Percentiles rank a stretch among this genome's conserved stretches.
phyloP scores from a whole-genome alignment of 2,113 vertebrate genomes.

The Alethe diademata region DNA sequence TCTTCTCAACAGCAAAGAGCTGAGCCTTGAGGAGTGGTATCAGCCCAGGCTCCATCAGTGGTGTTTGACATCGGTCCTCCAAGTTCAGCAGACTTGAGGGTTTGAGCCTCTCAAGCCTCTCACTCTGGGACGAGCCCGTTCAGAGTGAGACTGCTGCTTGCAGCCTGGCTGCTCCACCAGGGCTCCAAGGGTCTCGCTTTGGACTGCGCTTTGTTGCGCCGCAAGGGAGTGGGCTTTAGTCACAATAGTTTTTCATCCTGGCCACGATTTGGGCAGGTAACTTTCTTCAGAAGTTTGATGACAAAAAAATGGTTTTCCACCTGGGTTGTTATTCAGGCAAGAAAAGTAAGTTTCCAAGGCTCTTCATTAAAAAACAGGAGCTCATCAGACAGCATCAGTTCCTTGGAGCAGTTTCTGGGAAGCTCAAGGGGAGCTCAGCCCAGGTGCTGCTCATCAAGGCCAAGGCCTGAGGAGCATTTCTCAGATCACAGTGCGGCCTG shows the following conservation, averaged over 20 bases:
- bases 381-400: neutral
- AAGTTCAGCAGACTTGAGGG: neutral
- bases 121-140: neutral
- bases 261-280: neutral
- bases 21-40: neutral
- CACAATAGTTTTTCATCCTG: neutral
- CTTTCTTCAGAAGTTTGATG: neutral
- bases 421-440: neutral
- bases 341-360: neutral
- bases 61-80: rapidly evolving
- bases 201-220: rapidly evolving
- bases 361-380: neutral
- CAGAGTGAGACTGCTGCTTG: neutral
- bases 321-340: neutral
- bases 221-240: neutral
- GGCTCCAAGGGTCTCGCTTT: neutral
- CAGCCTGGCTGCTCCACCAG: neutral
- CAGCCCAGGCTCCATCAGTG: rapidly evolving
- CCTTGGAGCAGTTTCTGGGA: neutral
- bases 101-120: neutral
- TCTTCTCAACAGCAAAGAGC: too few species aligned
- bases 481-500: too few species aligned
- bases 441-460: neutral
- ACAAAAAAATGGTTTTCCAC: neutral
- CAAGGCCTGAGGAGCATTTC: neutral